These are phyloP conservation scores for Donacobius atricapilla DNA, from an alignment of 2,113 vertebrate species.

Conservation along the genomic window DNA sequence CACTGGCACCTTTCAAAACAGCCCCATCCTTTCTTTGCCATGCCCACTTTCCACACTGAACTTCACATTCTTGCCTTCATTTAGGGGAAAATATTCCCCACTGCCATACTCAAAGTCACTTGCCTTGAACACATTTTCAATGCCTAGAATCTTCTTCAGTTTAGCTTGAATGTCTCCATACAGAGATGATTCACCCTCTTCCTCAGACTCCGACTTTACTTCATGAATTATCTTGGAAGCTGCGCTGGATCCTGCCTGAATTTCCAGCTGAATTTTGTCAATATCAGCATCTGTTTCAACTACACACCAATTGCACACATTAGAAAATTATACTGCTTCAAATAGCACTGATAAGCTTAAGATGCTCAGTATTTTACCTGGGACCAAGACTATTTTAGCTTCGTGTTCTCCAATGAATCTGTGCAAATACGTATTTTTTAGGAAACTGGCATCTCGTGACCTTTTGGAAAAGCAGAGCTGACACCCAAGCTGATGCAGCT, in stretches of 20 bases:
- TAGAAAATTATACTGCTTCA: background rate
- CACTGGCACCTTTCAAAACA: background rate
- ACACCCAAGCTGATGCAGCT: conserved; percentile 51
- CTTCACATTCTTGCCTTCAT: background rate
- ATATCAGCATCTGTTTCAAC: conserved; percentile 61
- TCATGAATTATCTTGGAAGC: conserved; percentile 73
- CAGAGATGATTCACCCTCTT: conserved; percentile 11
- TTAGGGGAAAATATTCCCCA: background rate
- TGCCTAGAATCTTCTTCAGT: conserved; percentile 72
- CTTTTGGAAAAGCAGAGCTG: conserved; percentile 69
- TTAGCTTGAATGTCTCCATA: conserved; percentile 64
- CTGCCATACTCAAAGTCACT: background rate
- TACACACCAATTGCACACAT: background rate
- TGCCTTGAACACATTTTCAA: conserved; percentile 52
- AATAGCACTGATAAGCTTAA: background rate
- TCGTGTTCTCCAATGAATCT: conserved; percentile 70
- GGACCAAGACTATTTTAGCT: conserved; percentile 44
- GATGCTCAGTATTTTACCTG: conserved; percentile 63
- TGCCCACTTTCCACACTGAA: background rate
- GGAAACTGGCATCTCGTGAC: conserved; percentile 65
- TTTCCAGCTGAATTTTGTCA: conserved; percentile 78
- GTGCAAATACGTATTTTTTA: conserved; percentile 59
- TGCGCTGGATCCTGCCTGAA: conserved; percentile 75
- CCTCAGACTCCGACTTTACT: conserved; percentile 43
- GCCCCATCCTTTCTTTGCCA: background rate